Conservation (phyloP, 2,113 vertebrate species). For the Zootoca vivipara region DNA sequence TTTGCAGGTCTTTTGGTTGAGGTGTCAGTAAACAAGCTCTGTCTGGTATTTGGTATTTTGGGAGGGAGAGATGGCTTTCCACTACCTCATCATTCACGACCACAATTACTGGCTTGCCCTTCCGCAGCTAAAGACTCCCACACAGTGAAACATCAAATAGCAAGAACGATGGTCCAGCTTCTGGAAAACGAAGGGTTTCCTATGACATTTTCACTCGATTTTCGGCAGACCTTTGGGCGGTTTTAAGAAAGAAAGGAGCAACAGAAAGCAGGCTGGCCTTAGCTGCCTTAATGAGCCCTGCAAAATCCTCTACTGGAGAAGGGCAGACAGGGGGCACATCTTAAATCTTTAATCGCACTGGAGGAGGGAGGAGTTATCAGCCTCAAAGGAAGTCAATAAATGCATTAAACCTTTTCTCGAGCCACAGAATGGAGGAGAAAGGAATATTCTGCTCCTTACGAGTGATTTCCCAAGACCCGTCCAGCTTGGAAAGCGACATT, state of each 20-base stretch:
- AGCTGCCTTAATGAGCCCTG: not conserved
- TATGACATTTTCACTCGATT: slow-evolving; percentile 11
- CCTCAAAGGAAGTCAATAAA: not conserved
- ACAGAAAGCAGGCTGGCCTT: not conserved
- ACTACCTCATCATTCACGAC: not conserved
- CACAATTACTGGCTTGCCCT: not conserved
- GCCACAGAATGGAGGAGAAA: not conserved
- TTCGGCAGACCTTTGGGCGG: not conserved
- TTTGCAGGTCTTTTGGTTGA: not conserved
- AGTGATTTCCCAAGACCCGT: not conserved
- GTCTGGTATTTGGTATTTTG: not conserved
- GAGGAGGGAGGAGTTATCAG: not conserved
- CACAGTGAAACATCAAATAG: not conserved
- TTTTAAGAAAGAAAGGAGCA: not conserved
- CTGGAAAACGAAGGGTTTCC: not conserved
- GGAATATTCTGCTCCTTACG: not conserved
- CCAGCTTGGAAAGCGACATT: not conserved
- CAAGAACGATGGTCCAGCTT: not conserved
- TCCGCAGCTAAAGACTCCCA: not conserved
- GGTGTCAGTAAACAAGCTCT: not conserved
- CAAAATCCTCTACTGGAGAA: not conserved
- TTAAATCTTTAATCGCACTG: not conserved
- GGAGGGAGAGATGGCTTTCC: not conserved
- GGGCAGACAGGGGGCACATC: not conserved
- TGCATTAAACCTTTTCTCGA: too few relatives aligned